Evolutionary conservation across 2,888 invertebrate genomes (phyloP).

Genomic region (Apotomis turbidana): DNA sequence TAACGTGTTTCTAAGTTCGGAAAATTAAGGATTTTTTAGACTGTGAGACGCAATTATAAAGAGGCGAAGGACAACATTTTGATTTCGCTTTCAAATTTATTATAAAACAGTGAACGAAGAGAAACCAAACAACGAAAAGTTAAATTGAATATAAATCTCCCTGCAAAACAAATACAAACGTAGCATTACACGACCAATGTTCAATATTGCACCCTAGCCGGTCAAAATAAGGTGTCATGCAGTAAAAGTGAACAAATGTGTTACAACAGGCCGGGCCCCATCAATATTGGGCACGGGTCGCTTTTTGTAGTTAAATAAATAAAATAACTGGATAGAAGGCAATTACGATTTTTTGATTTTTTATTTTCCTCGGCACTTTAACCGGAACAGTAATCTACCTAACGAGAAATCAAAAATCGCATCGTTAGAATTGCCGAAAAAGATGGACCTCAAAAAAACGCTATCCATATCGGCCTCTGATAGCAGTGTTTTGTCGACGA

Average conservation of each 20-base stretch:
- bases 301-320: slow-evolving; percentile 61
- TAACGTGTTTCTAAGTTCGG: background rate
- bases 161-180: slow-evolving; percentile 46
- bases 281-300: slow-evolving; percentile 57
- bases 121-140: slow-evolving; percentile 59
- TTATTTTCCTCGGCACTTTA: slow-evolving; percentile 11
- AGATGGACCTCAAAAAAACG: too few species aligned
- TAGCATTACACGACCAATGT: background rate
- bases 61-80: background rate
- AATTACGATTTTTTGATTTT: slow-evolving; percentile 52
- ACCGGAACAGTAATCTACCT: too few species aligned
- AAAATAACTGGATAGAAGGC: slow-evolving; percentile 57
- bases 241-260: slow-evolving; percentile 9
- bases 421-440: too few species aligned
- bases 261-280: slow-evolving; percentile 46
- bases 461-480: too few species aligned
- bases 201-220: slow-evolving; percentile 28
- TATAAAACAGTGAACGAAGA: slow-evolving; percentile 49
- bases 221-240: background rate
- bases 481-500: too few species aligned
- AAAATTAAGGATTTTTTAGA: background rate
- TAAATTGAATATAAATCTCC: slow-evolving; percentile 65
- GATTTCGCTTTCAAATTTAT: slow-evolving; percentile 49
- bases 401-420: too few species aligned
- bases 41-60: background rate